phyloP scores from a whole-genome alignment of 2,888 invertebrate genomes.

The Drosophila pegasa region DNA sequence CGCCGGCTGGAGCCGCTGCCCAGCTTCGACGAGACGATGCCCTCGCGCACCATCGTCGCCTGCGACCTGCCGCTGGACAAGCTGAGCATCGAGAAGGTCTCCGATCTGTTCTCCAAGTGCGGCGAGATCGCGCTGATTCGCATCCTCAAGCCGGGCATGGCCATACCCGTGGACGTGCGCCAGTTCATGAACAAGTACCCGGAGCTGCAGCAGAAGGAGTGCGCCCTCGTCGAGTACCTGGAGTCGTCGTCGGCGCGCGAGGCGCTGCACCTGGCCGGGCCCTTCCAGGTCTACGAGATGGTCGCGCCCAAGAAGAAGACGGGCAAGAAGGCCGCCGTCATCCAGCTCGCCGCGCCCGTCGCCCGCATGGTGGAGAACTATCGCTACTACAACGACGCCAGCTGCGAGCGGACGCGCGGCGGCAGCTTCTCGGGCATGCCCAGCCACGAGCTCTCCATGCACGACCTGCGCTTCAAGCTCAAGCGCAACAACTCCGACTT shows the following conservation, averaged over 20 bases:
- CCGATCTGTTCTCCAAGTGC: conserved; percentile 93
- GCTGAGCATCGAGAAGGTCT: conserved; percentile 95
- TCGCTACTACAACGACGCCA: conserved; percentile 86
- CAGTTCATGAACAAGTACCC: conserved; percentile 96
- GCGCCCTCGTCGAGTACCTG: conserved; percentile 96
- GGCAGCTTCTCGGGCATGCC: conserved; percentile 85
- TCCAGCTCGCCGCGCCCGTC: conserved; percentile 84
- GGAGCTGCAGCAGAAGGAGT: conserved; percentile 93
- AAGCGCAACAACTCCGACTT: conserved; percentile 84
- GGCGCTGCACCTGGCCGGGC: conserved; percentile 88
- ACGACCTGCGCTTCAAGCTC: conserved; percentile 81
- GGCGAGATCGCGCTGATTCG: conserved; percentile 96
- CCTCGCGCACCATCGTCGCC: conserved; percentile 95
- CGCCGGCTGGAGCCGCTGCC: conserved; percentile 94
- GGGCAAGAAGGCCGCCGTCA: conserved; percentile 87
- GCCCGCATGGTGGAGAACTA: conserved; percentile 88
- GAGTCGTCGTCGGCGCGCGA: conserved; percentile 93
- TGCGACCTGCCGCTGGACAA: conserved; percentile 93
- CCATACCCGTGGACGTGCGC: conserved; percentile 95
- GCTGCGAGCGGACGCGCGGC: conserved; percentile 83
- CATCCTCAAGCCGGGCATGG: conserved; percentile 94
- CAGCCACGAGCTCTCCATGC: conserved; percentile 78
- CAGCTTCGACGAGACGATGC: conserved; percentile 95
- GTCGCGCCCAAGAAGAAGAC: conserved; percentile 92
- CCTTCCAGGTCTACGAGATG: conserved; percentile 91